Conservation (phyloP, 2,888 invertebrate genomes). For the Teleiodes luculella region DNA sequence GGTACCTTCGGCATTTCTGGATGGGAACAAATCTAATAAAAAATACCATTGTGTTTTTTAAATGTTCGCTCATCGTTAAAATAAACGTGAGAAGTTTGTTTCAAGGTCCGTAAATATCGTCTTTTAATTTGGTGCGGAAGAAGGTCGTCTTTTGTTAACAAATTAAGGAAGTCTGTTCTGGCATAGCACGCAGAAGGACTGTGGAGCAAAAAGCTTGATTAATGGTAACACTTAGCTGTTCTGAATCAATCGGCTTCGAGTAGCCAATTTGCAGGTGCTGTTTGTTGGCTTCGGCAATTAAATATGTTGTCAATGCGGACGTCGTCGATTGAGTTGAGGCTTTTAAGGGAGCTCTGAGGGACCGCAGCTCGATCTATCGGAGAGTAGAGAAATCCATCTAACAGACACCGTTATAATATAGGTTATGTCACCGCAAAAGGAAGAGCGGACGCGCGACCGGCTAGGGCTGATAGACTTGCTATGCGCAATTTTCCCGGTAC, state of each 20-base stretch:
- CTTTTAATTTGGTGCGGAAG: conserved; percentile 14
- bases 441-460: conserved; percentile 42
- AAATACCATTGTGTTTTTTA: conserved; percentile 33
- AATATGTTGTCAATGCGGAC: conserved; percentile 28
- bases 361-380: conserved; percentile 34
- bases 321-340: conserved; percentile 16
- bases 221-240: not conserved
- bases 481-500: conserved; percentile 40
- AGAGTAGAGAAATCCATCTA: conserved; percentile 43
- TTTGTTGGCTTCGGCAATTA: conserved; percentile 23
- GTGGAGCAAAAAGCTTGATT: conserved; percentile 8
- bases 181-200: not conserved
- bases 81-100: conserved; percentile 43
- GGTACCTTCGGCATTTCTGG: conserved; percentile 6
- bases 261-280: conserved; percentile 14
- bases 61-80: conserved; percentile 33
- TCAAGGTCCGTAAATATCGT: conserved; percentile 32
- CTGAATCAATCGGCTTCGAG: conserved; percentile 9
- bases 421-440: conserved; percentile 64
- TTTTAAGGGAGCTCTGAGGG: conserved; percentile 26
- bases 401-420: conserved; percentile 56
- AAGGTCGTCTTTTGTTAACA: conserved; percentile 21
- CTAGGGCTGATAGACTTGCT: conserved; percentile 19
- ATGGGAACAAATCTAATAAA: conserved; percentile 29
- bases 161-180: conserved; percentile 18